These are phyloP conservation scores for Parazoanthus atlanticus DNA, from an alignment of 92 coral and sea anemone genomes.

Conservation along the genomic window DNA sequence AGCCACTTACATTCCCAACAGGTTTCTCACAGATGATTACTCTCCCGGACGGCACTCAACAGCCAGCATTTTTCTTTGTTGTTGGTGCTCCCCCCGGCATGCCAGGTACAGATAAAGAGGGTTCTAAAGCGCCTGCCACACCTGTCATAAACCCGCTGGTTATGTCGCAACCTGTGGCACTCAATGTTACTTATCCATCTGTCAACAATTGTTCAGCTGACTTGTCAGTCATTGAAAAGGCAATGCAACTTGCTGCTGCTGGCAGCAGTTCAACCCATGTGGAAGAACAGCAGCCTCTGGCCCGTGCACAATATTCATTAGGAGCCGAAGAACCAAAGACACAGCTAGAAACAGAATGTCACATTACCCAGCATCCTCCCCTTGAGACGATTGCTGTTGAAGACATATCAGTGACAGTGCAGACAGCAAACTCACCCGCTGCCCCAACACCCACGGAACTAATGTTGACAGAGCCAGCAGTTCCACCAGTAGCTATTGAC, in stretches of 20 bases:
- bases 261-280: conserved; percentile 12
- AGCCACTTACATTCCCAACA: conserved; percentile 31
- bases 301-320: not conserved
- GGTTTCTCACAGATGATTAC: conserved; percentile 48
- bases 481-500: not conserved
- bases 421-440: conserved; percentile 40
- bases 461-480: not conserved
- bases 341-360: not conserved
- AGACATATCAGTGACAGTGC: conserved; percentile 61
- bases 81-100: conserved; percentile 41
- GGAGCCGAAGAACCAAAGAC: not conserved
- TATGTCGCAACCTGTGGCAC: conserved; percentile 67
- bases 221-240: conserved; percentile 72
- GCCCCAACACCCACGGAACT: not conserved
- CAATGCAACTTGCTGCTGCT: conserved; percentile 75
- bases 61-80: conserved; percentile 57
- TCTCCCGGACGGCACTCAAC: conserved; percentile 56
- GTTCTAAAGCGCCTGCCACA: not conserved
- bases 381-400: conserved; percentile 45
- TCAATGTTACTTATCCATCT: conserved; percentile 53
- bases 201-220: conserved; percentile 34
- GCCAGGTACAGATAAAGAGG: conserved; percentile 10
- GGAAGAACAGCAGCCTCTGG: conserved; percentile 32
- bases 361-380: not conserved
- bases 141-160: conserved; percentile 66